A percentile compares a stretch with the other conserved stretches of the same genome.
These are phyloP conservation scores for Dryobota labecula DNA, from an alignment of 2,888 invertebrate species.

Conservation along the genomic window DNA sequence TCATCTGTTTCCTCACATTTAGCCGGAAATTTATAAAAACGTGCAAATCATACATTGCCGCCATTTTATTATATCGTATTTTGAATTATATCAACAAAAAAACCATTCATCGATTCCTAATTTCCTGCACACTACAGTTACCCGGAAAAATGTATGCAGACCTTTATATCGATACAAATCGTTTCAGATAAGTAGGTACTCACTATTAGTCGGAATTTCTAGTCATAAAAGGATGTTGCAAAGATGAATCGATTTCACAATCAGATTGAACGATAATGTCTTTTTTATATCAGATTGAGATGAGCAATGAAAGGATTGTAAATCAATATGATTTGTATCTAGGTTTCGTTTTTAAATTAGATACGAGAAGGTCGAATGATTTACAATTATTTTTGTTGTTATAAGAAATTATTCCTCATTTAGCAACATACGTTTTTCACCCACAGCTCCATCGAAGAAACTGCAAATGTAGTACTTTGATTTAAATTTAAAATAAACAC, in stretches of 20 bases:
- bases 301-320: constrained; percentile 32
- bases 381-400: background rate
- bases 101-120: background rate
- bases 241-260: constrained; percentile 52
- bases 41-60: background rate
- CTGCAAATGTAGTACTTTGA: too few species aligned
- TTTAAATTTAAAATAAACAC: too few species aligned
- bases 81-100: background rate
- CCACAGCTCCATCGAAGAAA: background rate
- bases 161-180: background rate
- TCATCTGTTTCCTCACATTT: background rate
- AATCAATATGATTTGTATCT: constrained; percentile 9
- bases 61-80: background rate
- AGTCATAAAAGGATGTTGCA: constrained; percentile 42
- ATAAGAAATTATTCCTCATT: too few species aligned
- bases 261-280: constrained; percentile 33
- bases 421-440: background rate
- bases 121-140: background rate
- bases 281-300: constrained; percentile 40
- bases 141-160: background rate
- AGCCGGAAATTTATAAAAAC: background rate
- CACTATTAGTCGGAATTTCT: constrained; percentile 25
- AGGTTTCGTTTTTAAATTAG: constrained; percentile 9
- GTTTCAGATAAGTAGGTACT: background rate
- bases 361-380: constrained; percentile 25